phyloP scores from a whole-genome alignment of 2,888 invertebrate genomes.

The Chloromyia formosa region DNA sequence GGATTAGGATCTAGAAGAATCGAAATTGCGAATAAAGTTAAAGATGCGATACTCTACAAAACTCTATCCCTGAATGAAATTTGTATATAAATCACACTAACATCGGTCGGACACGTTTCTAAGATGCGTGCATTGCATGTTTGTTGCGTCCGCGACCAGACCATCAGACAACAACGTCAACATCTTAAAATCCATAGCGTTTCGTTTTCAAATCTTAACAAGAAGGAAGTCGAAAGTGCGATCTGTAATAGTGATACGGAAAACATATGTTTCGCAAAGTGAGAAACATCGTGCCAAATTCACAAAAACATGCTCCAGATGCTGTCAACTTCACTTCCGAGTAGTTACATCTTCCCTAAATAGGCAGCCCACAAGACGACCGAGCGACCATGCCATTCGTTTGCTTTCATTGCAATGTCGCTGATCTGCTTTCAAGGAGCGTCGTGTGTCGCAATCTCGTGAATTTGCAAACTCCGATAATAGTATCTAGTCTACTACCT shows the following conservation, averaged over 20 bases:
- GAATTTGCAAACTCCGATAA: background rate
- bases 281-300: conserved; percentile 38
- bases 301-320: conserved; percentile 41
- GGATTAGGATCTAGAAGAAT: too few relatives aligned
- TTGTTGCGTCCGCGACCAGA: background rate
- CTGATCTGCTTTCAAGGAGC: background rate
- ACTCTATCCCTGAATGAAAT: background rate
- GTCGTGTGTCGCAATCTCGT: background rate
- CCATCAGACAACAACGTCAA: background rate
- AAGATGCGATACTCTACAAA: background rate
- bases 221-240: conserved; percentile 44
- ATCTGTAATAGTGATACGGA: conserved; percentile 37
- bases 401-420: conserved; percentile 42
- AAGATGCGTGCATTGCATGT: conserved; percentile 23
- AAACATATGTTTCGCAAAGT: conserved; percentile 38
- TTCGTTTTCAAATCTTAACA: conserved; percentile 23
- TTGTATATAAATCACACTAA: background rate
- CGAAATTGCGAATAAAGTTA: too few relatives aligned
- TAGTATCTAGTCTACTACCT: background rate
- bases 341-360: conserved; percentile 41
- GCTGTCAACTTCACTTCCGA: conserved; percentile 42
- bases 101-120: background rate
- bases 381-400: background rate
- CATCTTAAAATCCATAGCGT: background rate
- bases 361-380: conserved; percentile 2